Percentiles rank a stretch among this genome's conserved stretches.
Evolutionary conservation across 2,113 vertebrate genomes (phyloP).

Genomic region (Cinclus mexicanus): DNA sequence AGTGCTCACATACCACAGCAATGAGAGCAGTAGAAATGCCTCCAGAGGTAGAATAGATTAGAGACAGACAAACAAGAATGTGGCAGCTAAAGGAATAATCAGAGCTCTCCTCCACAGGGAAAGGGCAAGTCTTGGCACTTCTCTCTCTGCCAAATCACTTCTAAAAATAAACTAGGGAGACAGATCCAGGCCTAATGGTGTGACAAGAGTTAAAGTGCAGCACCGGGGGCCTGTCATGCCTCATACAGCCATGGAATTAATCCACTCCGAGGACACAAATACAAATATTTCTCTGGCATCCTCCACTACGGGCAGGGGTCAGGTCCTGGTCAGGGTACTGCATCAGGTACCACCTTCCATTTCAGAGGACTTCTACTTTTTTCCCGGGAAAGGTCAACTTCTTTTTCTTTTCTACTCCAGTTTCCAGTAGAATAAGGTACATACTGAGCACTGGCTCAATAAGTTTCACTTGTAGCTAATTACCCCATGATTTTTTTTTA

Average conservation of each 20-base stretch:
- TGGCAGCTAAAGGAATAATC: not conserved
- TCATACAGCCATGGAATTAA: not conserved
- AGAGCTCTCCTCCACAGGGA: not conserved
- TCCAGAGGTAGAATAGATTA: conserved; percentile 57
- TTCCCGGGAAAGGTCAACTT: not conserved
- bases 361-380: not conserved
- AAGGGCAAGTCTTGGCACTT: not conserved
- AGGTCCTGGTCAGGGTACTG: not conserved
- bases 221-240: not conserved
- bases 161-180: conserved; percentile 23
- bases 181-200: not conserved
- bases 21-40: conserved; percentile 3
- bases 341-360: not conserved
- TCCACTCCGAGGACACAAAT: not conserved
- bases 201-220: not conserved
- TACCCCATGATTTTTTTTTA: not conserved
- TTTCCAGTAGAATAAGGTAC: not conserved
- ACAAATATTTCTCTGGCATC: not conserved
- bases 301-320: not conserved
- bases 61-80: conserved; percentile 34
- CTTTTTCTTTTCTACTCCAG: not conserved
- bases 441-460: not conserved
- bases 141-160: not conserved
- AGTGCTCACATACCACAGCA: conserved; percentile 40
- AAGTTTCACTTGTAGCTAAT: not conserved